Evolutionary conservation across 2,797 vertebrate species (phyloP), one percentile per base, ranked within the genome.

Genomic region (Erithacus rubecula): DNA sequence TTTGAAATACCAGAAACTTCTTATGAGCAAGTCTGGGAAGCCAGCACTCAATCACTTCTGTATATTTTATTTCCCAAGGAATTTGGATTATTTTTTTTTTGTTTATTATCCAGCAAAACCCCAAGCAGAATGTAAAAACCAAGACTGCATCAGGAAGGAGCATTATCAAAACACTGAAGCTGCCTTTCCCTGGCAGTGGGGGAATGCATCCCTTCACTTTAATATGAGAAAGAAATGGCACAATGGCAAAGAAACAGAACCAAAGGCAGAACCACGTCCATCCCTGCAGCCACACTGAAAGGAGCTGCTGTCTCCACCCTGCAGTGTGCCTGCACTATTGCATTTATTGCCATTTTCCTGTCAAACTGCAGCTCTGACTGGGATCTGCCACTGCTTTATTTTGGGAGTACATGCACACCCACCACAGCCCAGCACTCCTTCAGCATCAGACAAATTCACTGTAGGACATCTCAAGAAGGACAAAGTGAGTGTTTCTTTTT

Each of bases 1-100:
- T 88, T 60, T 87, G 77, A 95, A 95, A 93, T 74, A 84, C 13
- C 5, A 2, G 67, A 93, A 95, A 70, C 70, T 87, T 89, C 83
- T 90, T 59, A 63, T 26, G 83, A 46, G 32, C 29, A n/a, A 67
- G 63, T 60, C 44, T 74, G 74, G 44, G 67, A 77, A 94, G 41
- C 9, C 67, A 76, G 41, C 64, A 70, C 67, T 93, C 70, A 82
- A 90, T 93, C 83, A 90, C 47, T 67, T 90, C 67, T 60, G 51
- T 84, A 20, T 70, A 46, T 89, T 95, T 92, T 76, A 92, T 95
- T 95, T 96, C 86, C 91, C 83, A 90, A 46, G 88, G 80, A 94
- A 87, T n/a, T n/a, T n/a, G n/a, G n/a, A n/a, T n/a, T n/a, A n/a
- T n/a, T n/a, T n/a, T n/a, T n/a, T n/a, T n/a, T n/a, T n/a, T n/a